Evolutionary conservation across 2,797 vertebrate genomes (phyloP).

Genomic region (Poecile montanus): DNA sequence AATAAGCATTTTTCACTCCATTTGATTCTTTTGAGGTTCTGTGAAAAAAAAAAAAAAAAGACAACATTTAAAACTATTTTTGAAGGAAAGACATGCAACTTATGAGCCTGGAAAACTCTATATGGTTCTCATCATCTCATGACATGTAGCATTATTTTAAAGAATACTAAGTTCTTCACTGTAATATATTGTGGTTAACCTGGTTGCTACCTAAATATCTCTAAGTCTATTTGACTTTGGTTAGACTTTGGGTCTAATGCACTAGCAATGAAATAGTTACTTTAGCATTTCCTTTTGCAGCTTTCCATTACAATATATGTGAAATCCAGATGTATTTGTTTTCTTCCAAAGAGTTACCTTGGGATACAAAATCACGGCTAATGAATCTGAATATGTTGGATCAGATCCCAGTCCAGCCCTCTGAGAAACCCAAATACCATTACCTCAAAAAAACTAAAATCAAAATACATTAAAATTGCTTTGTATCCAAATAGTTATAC

Average conservation of each 20-base stretch:
- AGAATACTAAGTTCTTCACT: background rate
- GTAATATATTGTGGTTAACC: background rate
- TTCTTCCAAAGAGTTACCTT: constrained; percentile 67
- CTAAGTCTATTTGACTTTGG: background rate
- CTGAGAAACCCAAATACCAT: constrained; percentile 52
- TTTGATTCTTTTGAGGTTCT: background rate
- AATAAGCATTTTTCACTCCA: background rate
- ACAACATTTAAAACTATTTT: background rate
- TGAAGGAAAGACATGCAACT: background rate
- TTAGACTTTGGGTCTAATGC: background rate
- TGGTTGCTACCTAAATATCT: background rate
- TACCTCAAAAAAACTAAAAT: constrained; percentile 16
- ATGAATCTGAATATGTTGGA: constrained; percentile 59
- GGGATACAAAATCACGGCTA: constrained; percentile 55
- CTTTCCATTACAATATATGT: constrained; percentile 43
- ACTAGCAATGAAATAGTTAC: constrained; percentile 35
- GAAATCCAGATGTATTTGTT: constrained; percentile 72
- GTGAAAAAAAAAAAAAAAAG: background rate
- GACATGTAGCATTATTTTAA: background rate
- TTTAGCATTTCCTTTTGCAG: constrained; percentile 62
- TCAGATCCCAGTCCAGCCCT: constrained; percentile 34
- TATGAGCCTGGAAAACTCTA: background rate
- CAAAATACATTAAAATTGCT: background rate
- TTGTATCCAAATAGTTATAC: background rate
- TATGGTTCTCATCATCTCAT: background rate